Evolutionary conservation across 2,888 invertebrate species (phyloP), one percentile per base, ranked within the genome.

Genomic region (Cyaniris semiargus): DNA sequence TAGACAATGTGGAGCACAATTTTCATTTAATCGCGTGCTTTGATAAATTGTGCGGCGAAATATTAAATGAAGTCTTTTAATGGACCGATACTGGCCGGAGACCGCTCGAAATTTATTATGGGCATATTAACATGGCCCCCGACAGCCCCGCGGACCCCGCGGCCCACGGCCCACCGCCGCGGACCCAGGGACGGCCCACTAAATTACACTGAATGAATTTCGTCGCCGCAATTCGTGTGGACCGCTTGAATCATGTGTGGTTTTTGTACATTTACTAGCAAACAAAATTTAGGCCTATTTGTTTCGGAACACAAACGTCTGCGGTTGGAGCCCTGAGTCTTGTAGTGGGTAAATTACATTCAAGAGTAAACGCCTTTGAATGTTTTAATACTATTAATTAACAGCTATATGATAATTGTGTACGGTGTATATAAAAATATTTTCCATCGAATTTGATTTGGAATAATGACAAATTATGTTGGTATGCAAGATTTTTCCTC

Each of bases 81-180:
- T 88, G 85, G 83, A 82, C 82, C 75, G 78, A 76, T 77, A 82
- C 84, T 80, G 88, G 86, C 85, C 88, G 89, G 85, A 86, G 88
- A 89, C 89, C 89, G 85, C 88, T 86, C 83, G 82, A 89, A 92
- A 92, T 92, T 91, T 91, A 92, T 91, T 91, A 91, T 93, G 90
- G 90, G 87, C 88, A 89, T 91, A 92, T 92, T 90, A 92, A 89
- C 90, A 87, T 86, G 86, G 86, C 80, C 85, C 77, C 80, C 79
- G 70, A n/a, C 34, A 44, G 34, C 58, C 38, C 66, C 5, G 66
- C 66, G 66, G 18, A 66, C 66, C 60, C 23, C 27, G 66, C 27
- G 27, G n/a, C n/a, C n/a, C n/a, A 66, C 66, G 27, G 27, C 27
- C 27, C 66, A 53, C 48, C 23, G 27, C 74, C 53, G 8, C 74